Conservation (phyloP, 37 sponge, comb jelly and placozoan genomes). For the Ephydatia muelleri region DNA sequence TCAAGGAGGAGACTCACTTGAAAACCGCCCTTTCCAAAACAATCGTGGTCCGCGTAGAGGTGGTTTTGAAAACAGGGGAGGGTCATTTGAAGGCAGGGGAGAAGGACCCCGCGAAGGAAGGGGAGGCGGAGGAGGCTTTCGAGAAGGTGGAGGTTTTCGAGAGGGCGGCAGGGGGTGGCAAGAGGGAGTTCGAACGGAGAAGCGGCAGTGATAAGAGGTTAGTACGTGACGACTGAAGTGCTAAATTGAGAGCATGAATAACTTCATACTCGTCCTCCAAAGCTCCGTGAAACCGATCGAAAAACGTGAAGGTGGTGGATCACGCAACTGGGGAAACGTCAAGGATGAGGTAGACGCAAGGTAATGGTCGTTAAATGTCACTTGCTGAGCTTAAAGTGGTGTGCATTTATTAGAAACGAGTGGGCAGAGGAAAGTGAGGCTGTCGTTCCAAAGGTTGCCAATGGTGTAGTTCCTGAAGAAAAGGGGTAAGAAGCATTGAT, state of each 20-base stretch:
- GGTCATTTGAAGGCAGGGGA: not conserved
- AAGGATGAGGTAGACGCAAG: slow-evolving; percentile 55
- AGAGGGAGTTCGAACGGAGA: slow-evolving; percentile 87
- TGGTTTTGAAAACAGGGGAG: not conserved
- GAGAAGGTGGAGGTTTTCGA: slow-evolving; percentile 48
- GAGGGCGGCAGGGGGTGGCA: slow-evolving; percentile 51
- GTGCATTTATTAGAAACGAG: slow-evolving; percentile 30
- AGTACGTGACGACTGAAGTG: not conserved
- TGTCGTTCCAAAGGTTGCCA: slow-evolving; percentile 7
- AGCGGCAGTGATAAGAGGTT: slow-evolving; percentile 89
- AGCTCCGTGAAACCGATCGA: slow-evolving; percentile 79
- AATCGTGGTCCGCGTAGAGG: not conserved
- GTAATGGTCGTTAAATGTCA: slow-evolving; percentile 3
- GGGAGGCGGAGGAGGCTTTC: slow-evolving; percentile 27
- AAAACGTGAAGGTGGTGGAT: slow-evolving; percentile 88
- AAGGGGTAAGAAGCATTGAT: not conserved
- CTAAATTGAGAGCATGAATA: not conserved
- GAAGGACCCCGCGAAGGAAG: not conserved
- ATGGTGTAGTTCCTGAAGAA: slow-evolving; percentile 19
- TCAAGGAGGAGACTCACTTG: not conserved
- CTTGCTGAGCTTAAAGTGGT: no score
- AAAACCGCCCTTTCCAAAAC: not conserved
- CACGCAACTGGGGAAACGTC: slow-evolving; percentile 88
- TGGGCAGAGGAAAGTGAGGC: slow-evolving; percentile 42
- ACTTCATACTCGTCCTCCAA: not conserved